Percentiles rank a stretch among this genome's conserved stretches.
Conservation (phyloP, 2,113 vertebrate genomes). For the Microtus ochrogaster region DNA sequence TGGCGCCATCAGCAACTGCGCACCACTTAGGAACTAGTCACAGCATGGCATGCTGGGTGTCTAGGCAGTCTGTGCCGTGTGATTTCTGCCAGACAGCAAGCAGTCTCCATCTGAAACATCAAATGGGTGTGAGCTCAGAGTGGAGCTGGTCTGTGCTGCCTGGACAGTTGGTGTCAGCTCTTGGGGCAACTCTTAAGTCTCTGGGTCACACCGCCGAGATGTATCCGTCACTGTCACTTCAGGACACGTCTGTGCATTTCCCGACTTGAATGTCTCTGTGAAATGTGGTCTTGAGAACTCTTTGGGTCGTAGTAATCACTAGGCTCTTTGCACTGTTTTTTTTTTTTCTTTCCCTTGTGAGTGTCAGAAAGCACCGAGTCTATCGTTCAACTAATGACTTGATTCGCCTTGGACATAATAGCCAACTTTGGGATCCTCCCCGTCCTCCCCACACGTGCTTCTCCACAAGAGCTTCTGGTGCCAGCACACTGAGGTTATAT, state of each 20-base stretch:
- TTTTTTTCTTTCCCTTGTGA: background rate
- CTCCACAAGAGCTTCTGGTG: background rate
- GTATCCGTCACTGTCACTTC: background rate
- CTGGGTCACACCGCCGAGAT: background rate
- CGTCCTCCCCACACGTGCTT: background rate
- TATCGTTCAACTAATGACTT: background rate
- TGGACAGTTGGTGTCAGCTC: background rate
- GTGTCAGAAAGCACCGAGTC: background rate
- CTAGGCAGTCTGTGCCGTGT: background rate
- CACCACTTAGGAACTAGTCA: background rate
- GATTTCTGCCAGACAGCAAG: background rate
- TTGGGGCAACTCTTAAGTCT: background rate
- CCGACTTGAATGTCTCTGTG: background rate
- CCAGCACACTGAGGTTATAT: background rate
- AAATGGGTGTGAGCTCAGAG: background rate
- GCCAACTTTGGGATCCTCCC: background rate
- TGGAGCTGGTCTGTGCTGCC: background rate
- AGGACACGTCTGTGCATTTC: background rate
- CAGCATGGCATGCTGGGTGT: background rate
- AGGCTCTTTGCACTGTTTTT: background rate
- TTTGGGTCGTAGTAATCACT: background rate
- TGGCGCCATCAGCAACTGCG: constrained; percentile 1
- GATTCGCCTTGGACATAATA: background rate
- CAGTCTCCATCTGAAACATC: background rate
- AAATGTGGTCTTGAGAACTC: background rate